Percentiles rank a stretch among this genome's conserved stretches.
Evolutionary conservation across 2,888 invertebrate genomes (phyloP).

Genomic region (Tricholauxania praeusta): DNA sequence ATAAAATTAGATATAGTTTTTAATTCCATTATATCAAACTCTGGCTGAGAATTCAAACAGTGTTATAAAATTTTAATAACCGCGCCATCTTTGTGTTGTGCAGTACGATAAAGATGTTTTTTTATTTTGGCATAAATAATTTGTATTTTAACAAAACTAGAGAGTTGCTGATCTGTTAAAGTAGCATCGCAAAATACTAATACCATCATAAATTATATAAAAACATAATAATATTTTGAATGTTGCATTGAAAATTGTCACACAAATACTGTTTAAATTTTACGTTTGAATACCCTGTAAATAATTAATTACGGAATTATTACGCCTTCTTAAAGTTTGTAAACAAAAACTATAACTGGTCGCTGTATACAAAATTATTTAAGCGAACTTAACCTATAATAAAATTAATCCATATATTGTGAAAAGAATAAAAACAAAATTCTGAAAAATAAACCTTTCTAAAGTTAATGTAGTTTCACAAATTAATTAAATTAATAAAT

Average conservation of each 20-base stretch:
- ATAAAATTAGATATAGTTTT: too few relatives aligned
- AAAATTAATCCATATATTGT: not conserved
- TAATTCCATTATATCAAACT: too few relatives aligned
- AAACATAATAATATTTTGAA: not conserved
- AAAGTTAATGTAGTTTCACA: not conserved
- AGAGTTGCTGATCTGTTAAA: too few relatives aligned
- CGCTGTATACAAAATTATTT: constrained; percentile 6
- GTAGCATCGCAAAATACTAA: too few relatives aligned
- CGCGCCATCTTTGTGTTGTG: not conserved
- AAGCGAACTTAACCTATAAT: not conserved
- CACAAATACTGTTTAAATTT: constrained; percentile 7
- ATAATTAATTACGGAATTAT: not conserved
- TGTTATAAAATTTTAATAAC: too few relatives aligned
- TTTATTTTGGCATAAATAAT: constrained; percentile 2
- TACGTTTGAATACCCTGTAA: constrained; percentile 2
- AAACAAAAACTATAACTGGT: constrained; percentile 10
- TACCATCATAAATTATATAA: not conserved
- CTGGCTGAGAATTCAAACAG: too few relatives aligned
- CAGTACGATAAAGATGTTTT: not conserved
- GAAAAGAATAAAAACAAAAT: not conserved
- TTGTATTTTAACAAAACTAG: constrained; percentile 15
- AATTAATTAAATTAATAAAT: not conserved
- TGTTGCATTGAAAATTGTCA: not conserved
- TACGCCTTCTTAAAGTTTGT: not conserved
- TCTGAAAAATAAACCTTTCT: constrained; percentile 7